Base-by-base conservation (phyloP, 2,797 vertebrate genomes). In the Argentina silus region DNA sequence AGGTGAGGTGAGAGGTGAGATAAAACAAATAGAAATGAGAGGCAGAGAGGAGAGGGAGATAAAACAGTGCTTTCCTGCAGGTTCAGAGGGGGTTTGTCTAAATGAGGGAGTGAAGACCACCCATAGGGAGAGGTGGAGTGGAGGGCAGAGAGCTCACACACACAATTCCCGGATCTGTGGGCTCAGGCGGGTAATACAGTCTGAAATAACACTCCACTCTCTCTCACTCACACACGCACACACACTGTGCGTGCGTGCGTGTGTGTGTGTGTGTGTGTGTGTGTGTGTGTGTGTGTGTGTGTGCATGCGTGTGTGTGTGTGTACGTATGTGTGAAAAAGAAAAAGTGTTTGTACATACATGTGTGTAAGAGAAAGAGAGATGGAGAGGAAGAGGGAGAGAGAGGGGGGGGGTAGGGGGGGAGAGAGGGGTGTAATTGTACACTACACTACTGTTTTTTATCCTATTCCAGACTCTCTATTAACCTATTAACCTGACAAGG, bases 361-460 rank as follows among this genome's bases (percentile, higher is more conserved):
- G 12, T 11, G 50, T 55, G 62, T 15, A 44, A 60, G 43, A 57
- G 45, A 70, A 53, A 65, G 47, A 68, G 50, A 42, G 42, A 61
- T 17, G 27, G 27, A 48, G 47, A 57, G 51, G 70, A 45, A n/a
- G n/a, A 56, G 47, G 27, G 42, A 36, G 17, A 62, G 15, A 27
- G 68, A 61, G 44, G 48, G 60, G 57, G 62, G 27, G 21, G n/a
- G n/a, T n/a, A 14, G 6, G n/a, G 7, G 19, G 17, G 17, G 1
- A 2, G 53, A 56, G 8, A 21, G 7, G 6, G 4, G 27, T 36
- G 53, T n/a, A 17, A 55, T 55, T 55, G n/a, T 19, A 55, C n/a
- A 55, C 7, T 19, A 56, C 53, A 19, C n/a, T 56, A n/a, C 15
- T 0, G n/a, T 56, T n/a, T 55, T 7, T 17, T 17, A 11, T 55